Base-by-base conservation (phyloP, 2,888 invertebrate species). In the Epiblema foenella region DNA sequence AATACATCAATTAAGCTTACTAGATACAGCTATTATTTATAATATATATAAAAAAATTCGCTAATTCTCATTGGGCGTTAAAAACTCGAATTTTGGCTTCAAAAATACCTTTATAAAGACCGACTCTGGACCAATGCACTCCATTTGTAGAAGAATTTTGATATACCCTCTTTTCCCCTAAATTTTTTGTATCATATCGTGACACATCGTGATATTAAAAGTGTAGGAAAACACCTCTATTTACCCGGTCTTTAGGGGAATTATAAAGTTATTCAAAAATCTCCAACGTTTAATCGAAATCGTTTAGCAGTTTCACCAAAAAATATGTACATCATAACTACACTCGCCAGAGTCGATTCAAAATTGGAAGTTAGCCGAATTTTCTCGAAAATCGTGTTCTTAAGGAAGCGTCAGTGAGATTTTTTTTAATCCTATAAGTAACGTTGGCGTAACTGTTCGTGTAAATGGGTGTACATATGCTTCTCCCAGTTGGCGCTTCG, bases 1-100 rank as follows among this genome's bases (percentile, higher is more conserved):
- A 68, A 69, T 76, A 75, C 75, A 74, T 78, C 76, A 77, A 73
- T 78, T 77, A 82, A 83, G 81, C 81, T 77, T 83, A 83, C 75
- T 88, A 87, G 81, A 79, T 91, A 91, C 89, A 90, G 85, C 85
- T 89, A 86, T 68, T 85, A 82, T 87, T 77, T 87, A 85, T 89
- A 81, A 73, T 81, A 82, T 39, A 83, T 78, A 82, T 83, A 85
- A 86, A 83, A 74, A 76, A 78, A 79, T 77, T 75, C 75, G 71
- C 79, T 79, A 73, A 75, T 69, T 73, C 74, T 75, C 69, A 72
- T 75, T 74, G 56, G 68, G 69, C 68, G 54, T 67, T 49, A 57
- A 72, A 67, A 74, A 69, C 51, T 70, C 66, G 39, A 58, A 62
- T 65, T 74, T 62, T 69, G 59, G 63, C 73, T 68, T 63, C 46